Evolutionary conservation across 1,140 invertebrate genomes (phyloP), one percentile per base, ranked within the genome.

Genomic region (Vollenhovia emeryi): DNA sequence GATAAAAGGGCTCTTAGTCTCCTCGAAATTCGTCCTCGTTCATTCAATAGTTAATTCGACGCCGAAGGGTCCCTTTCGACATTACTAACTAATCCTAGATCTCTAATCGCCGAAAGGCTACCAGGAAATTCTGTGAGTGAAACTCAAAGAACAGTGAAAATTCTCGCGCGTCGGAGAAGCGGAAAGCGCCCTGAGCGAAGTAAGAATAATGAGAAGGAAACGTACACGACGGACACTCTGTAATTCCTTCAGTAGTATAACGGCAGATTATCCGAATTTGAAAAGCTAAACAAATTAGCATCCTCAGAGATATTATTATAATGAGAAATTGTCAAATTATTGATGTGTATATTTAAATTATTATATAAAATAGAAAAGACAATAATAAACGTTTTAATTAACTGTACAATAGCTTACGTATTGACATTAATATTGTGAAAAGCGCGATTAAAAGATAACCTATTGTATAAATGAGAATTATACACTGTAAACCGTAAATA

Each of bases 51-150:
- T 40, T 73, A 73, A 73, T 59, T 73, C 78, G 50, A 73, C 9
- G 78, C 66, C 66, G 24, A 27, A 71, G 50, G 66, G 50, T 30
- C 1, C 15, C 76, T 68, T 68, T 40, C 60, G 45, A 79, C 66
- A 82, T 82, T 82, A 71, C 78, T 71, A 73, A 71, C 78, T 82
- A 73, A 73, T 82, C 50, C 78, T 27, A 82, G 78, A 71, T 82
- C 78, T 33, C 64, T 71, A 69, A 82, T 82, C 78, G 78, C 78
- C 78, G 78, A 82, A 82, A 69, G 78, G 66, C 78, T 82, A 69
- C 68, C 40, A 45, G 78, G 15, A 36, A 82, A 73, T 73, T 82
- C 40, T n/a, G 59, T 36, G 50, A 43, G 40, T 13, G 21, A 79
- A 68, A 79, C 50, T 82, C 66, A 71, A 82, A 71, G 78, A 71